phyloP scores from a whole-genome alignment of 1,140 invertebrate species.

The Zaprionus capensis region DNA sequence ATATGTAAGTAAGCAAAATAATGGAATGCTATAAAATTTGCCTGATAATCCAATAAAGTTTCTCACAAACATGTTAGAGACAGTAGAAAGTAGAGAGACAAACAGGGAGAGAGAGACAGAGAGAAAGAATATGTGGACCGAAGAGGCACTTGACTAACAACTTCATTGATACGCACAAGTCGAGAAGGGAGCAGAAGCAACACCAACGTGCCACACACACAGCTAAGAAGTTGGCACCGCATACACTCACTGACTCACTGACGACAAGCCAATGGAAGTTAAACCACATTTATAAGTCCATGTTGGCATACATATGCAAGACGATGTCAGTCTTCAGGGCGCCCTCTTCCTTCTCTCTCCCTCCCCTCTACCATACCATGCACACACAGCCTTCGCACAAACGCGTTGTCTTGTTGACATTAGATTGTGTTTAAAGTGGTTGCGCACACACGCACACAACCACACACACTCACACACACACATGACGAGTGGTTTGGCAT shows the following conservation, averaged over 20 bases:
- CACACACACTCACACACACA: conserved; percentile 3
- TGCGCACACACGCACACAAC: conserved; percentile 30
- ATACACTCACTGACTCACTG: conserved; percentile 40
- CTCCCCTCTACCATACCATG: not conserved
- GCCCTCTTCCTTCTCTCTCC: not conserved
- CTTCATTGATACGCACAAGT: conserved; percentile 70
- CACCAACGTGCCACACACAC: conserved; percentile 3
- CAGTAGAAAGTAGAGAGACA: not conserved
- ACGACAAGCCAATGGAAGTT: conserved; percentile 70
- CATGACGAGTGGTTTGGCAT: conserved; percentile 31
- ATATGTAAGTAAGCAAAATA: conserved; percentile 45
- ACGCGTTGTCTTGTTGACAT: conserved; percentile 70
- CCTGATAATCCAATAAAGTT: conserved; percentile 77
- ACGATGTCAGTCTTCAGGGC: conserved; percentile 21
- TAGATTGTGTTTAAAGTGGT: conserved; percentile 81
- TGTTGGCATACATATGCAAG: conserved; percentile 59
- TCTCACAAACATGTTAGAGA: conserved; percentile 12
- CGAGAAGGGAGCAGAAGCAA: conserved; percentile 22
- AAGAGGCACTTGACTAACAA: conserved; percentile 69
- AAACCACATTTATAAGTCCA: conserved; percentile 80
- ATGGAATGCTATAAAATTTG: conserved; percentile 71
- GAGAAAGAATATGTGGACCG: not conserved
- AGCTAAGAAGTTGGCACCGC: conserved; percentile 39
- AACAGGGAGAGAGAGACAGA: not conserved
- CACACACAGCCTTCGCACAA: not conserved